Conservation (phyloP, 2,113 vertebrate genomes). For the Pavo muticus region DNA sequence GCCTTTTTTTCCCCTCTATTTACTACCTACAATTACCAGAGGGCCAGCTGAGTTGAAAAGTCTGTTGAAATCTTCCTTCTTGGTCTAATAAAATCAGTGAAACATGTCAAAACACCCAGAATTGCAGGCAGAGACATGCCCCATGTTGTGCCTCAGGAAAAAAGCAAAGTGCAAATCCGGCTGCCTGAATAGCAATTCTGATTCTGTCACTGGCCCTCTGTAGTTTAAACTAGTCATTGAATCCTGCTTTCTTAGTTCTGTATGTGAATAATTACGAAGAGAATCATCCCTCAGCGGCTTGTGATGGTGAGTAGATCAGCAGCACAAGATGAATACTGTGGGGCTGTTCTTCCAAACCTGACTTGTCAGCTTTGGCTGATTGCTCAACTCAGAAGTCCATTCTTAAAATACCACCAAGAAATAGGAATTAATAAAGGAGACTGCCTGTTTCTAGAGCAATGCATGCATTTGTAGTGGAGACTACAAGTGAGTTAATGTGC, state of each 20-base stretch:
- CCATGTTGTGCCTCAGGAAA: neutral
- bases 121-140: neutral
- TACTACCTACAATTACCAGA: neutral
- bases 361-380: neutral
- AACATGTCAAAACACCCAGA: neutral
- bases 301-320: neutral
- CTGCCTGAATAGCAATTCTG: neutral
- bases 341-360: neutral
- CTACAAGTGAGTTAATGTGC: neutral
- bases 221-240: neutral
- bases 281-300: neutral
- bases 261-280: neutral
- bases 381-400: neutral
- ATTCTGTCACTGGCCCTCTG: neutral
- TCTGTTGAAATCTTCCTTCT: neutral
- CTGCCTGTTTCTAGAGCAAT: neutral
- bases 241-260: neutral
- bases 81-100: neutral
- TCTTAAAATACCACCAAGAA: neutral
- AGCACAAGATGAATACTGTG: neutral
- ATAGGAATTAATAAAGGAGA: neutral
- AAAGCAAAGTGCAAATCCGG: neutral
- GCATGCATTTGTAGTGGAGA: neutral
- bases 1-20: neutral
- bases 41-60: neutral